A percentile compares a stretch with the other conserved stretches of the same genome.
Conservation (phyloP, 1,140 invertebrate genomes). For the Drosophila pectinifera region DNA sequence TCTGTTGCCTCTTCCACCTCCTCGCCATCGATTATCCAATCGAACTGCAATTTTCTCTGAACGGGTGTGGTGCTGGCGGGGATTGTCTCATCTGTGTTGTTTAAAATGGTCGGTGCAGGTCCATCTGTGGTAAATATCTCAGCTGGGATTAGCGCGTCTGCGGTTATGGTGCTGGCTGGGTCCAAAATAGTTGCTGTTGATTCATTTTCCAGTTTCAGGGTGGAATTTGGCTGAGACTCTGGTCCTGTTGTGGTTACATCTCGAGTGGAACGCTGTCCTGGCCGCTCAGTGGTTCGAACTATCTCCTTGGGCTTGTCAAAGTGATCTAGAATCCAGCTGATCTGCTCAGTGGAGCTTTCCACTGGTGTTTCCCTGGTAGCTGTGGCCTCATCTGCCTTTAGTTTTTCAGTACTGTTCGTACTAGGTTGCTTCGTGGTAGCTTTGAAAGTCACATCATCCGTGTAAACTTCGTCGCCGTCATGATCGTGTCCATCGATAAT, state of each 20-base stretch:
- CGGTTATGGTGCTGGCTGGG: not conserved
- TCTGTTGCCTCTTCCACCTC: not conserved
- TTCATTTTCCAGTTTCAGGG: not conserved
- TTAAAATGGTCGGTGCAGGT: not conserved
- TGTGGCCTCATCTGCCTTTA: not conserved
- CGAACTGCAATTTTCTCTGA: constrained; percentile 33
- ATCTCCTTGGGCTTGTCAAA: constrained; percentile 70
- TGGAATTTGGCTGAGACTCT: not conserved
- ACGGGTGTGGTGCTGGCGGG: not conserved
- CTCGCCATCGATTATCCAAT: constrained; percentile 56
- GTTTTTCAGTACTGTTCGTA: not conserved
- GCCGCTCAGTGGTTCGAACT: constrained; percentile 50
- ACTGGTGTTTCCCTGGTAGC: not conserved
- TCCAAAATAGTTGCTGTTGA: not conserved
- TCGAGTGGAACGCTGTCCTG: constrained; percentile 5
- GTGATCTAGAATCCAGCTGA: constrained; percentile 65
- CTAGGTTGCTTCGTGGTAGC: constrained; percentile 8
- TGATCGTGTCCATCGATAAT: constrained; percentile 74
- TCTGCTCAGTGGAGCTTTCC: constrained; percentile 41
- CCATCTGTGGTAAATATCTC: not conserved
- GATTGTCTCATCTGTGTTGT: not conserved
- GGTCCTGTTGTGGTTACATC: constrained; percentile 7
- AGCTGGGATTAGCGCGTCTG: not conserved
- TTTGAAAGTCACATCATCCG: constrained; percentile 45
- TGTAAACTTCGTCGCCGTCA: constrained; percentile 54